phyloP scores from a whole-genome alignment of 2,888 invertebrate genomes.

The Drosophila diplacantha region DNA sequence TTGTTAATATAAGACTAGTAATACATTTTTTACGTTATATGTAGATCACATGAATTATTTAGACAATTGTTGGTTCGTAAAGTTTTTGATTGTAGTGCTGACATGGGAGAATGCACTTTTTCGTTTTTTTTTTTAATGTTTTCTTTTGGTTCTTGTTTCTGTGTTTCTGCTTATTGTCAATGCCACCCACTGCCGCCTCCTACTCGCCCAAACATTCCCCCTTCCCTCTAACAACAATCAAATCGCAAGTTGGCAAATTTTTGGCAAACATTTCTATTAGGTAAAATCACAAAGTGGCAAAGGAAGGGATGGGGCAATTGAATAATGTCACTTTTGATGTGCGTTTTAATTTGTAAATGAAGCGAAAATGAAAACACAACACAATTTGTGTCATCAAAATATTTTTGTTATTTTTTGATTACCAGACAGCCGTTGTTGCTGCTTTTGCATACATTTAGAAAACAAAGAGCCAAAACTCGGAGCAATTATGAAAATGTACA shows the following conservation, averaged over 20 bases:
- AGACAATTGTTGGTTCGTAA: not conserved
- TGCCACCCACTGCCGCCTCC: conserved; percentile 29
- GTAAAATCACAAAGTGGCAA: conserved; percentile 4
- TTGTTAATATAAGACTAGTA: no score
- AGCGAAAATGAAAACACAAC: conserved; percentile 17
- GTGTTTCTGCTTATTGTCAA: conserved; percentile 24
- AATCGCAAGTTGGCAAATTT: conserved; percentile 23
- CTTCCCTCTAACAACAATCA: not conserved
- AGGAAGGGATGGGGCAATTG: conserved; percentile 6
- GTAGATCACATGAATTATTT: no score
- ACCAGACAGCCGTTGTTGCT: conserved; percentile 20
- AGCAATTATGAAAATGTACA: conserved; percentile 40
- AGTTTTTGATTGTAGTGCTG: conserved; percentile 16
- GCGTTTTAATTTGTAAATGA: conserved; percentile 38
- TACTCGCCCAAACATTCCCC: conserved; percentile 32
- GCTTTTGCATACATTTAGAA: conserved; percentile 18
- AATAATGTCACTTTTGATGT: conserved; percentile 36
- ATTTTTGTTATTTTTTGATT: conserved; percentile 37
- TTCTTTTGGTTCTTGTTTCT: not conserved
- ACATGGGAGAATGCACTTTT: conserved; percentile 27
- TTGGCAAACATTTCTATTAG: conserved; percentile 60
- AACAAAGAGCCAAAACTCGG: conserved; percentile 34
- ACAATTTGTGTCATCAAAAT: conserved; percentile 17
- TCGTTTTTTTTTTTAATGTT: conserved; percentile 14
- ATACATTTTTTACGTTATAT: not conserved